phyloP scores from a whole-genome alignment of 1,140 invertebrate species.

The Sycobia sp. region DNA sequence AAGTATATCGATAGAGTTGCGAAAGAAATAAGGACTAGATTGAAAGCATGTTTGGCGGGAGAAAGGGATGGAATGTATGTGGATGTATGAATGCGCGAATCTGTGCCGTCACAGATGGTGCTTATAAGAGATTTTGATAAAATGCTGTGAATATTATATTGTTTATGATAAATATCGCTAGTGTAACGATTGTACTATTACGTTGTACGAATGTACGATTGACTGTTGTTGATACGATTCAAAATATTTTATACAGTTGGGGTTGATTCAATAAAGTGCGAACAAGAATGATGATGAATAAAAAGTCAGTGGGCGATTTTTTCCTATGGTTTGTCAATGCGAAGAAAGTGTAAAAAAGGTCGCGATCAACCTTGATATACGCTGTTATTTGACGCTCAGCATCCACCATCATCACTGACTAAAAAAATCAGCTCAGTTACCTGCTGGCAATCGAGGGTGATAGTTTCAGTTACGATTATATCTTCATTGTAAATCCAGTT shows the following conservation, averaged over 20 bases:
- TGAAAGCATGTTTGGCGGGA: conserved; percentile 16
- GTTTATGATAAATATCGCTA: conserved; percentile 59
- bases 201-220: conserved; percentile 58
- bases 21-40: conserved; percentile 16
- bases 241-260: conserved; percentile 63
- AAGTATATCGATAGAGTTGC: no score
- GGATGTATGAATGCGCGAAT: conserved; percentile 36
- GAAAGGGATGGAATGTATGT: conserved; percentile 21
- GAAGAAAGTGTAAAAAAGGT: background rate
- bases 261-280: conserved; percentile 24
- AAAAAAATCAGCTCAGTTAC: no score
- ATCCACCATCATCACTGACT: no score
- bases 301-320: no score
- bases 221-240: conserved; percentile 62
- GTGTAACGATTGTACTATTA: conserved; percentile 58
- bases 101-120: conserved; percentile 56
- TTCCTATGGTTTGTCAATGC: background rate
- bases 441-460: no score
- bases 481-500: no score
- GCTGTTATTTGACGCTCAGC: no score
- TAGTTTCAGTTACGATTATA: no score
- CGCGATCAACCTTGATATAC: no score
- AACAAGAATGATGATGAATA: no score
- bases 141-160: conserved; percentile 62
- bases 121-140: conserved; percentile 62